A percentile compares a stretch with the other conserved stretches of the same genome.
phyloP scores from a whole-genome alignment of 2,113 vertebrate species.

The Clinocottus analis region DNA sequence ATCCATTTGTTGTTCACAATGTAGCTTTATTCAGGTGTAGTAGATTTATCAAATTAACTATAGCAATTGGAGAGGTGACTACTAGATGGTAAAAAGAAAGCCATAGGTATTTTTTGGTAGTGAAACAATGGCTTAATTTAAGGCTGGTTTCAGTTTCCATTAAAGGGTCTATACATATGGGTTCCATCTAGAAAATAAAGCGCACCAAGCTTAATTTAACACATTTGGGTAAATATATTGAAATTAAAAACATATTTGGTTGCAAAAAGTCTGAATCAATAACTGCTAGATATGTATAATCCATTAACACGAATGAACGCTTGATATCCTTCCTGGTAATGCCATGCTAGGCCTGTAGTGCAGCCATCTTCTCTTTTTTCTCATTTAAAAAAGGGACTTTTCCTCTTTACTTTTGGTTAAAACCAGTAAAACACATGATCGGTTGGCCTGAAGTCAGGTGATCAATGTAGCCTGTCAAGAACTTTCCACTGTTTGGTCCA shows the following conservation, averaged over 20 bases:
- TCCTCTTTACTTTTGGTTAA: conserved; percentile 4
- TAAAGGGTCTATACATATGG: background rate
- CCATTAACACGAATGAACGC: background rate
- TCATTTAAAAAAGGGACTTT: conserved; percentile 14
- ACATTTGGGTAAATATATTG: background rate
- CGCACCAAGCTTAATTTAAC: background rate
- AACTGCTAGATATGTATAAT: background rate
- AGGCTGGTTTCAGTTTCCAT: background rate
- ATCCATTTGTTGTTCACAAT: too few relatives aligned
- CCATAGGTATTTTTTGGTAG: too few relatives aligned
- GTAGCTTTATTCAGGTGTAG: too few relatives aligned
- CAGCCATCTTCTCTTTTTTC: conserved; percentile 10
- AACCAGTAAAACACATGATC: conserved; percentile 21
- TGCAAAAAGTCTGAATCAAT: background rate
- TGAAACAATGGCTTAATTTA: background rate
- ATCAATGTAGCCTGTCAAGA: conserved; percentile 27
- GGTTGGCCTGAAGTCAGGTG: conserved; percentile 28
- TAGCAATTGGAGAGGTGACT: background rate
- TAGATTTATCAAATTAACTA: background rate
- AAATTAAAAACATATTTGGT: background rate
- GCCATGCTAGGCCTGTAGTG: background rate
- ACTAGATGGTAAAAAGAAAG: too few relatives aligned
- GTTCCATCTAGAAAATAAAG: background rate
- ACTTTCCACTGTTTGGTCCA: conserved; percentile 18
- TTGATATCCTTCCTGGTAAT: background rate